These are phyloP conservation scores for Chrysolina americana DNA, from an alignment of 2,888 invertebrate genomes.

Conservation along the genomic window DNA sequence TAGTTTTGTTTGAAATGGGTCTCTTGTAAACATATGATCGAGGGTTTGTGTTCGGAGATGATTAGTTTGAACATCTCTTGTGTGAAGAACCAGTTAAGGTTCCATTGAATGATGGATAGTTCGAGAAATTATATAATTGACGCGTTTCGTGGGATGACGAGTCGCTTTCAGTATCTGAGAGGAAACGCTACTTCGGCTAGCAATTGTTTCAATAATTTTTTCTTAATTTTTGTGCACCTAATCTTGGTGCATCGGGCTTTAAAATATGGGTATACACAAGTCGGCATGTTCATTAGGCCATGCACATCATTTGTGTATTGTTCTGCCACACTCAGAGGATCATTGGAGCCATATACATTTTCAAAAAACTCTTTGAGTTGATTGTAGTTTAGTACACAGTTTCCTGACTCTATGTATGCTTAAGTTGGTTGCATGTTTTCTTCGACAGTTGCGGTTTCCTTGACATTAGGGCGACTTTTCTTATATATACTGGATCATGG, in stretches of 20 bases:
- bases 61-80: constrained; percentile 25
- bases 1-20: neutral
- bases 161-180: neutral
- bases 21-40: no score
- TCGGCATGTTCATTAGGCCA: neutral
- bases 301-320: no score
- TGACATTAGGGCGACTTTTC: no score
- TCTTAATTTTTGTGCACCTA: neutral
- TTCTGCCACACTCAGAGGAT: no score
- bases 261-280: neutral
- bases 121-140: no score
- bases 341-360: neutral
- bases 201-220: neutral
- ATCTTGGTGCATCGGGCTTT: constrained; percentile 1
- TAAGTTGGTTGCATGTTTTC: neutral
- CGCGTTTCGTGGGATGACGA: neutral
- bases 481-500: no score
- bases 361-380: neutral
- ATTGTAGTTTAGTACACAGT: neutral
- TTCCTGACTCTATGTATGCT: no score
- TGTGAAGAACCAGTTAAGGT: constrained; percentile 11
- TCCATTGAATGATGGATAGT: constrained; percentile 11
- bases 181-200: neutral
- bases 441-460: neutral
- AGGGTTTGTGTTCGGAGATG: no score